phyloP scores from a whole-genome alignment of 2,797 vertebrate genomes.

The Brachymystax lenok region DNA sequence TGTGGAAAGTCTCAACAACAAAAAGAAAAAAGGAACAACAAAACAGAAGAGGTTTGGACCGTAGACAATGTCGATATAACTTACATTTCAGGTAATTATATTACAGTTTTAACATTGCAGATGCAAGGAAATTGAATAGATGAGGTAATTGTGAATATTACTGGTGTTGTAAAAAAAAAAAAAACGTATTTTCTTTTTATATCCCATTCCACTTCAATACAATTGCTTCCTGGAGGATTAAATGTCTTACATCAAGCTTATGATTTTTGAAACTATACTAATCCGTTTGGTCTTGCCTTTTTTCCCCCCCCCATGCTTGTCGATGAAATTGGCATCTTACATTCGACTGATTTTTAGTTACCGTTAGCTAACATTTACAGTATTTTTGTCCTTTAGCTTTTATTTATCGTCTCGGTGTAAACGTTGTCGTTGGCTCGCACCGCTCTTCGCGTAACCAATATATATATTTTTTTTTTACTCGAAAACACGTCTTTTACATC shows the following conservation, averaged over 20 bases:
- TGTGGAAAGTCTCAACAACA: constrained; percentile 68
- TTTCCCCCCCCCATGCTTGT: too few relatives aligned
- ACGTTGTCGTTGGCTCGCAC: not conserved
- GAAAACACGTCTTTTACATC: not conserved
- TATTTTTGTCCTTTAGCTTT: not conserved
- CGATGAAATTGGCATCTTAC: too few relatives aligned
- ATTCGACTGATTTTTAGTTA: not conserved
- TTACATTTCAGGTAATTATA: constrained; percentile 41
- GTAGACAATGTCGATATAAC: constrained; percentile 47
- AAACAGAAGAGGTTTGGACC: constrained; percentile 28
- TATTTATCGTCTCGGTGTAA: not conserved
- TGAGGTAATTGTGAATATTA: not conserved
- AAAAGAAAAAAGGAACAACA: constrained; percentile 62
- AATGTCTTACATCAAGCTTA: too few relatives aligned
- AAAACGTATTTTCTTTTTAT: too few relatives aligned
- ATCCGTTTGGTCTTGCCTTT: too few relatives aligned
- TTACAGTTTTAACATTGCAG: not conserved
- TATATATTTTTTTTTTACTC: not conserved
- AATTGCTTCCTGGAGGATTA: not conserved
- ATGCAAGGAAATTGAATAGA: not conserved
- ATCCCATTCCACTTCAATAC: not conserved
- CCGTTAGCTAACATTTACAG: not conserved
- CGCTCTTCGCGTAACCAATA: not conserved
- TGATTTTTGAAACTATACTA: too few relatives aligned
- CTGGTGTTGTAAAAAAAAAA: not conserved